Evolutionary conservation across 2,113 vertebrate species (phyloP).

Genomic region (Glaucomys volans): DNA sequence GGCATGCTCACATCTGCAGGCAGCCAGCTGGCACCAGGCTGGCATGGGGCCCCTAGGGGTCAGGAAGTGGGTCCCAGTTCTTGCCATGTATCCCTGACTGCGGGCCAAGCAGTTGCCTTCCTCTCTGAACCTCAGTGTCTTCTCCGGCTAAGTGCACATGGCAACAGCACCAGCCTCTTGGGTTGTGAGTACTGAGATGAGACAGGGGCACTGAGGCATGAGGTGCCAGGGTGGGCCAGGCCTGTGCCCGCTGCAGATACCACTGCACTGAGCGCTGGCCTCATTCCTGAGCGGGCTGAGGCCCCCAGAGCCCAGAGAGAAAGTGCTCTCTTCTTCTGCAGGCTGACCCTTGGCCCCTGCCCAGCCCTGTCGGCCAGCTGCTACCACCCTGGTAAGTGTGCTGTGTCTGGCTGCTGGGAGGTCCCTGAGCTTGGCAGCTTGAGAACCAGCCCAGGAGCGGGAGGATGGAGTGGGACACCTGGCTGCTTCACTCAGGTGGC

Average conservation of each 20-base stretch:
- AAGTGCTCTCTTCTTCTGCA: not conserved
- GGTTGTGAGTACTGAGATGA: not conserved
- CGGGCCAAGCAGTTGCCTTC: not conserved
- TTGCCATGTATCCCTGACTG: not conserved
- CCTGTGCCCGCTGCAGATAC: rapidly evolving
- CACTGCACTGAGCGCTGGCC: rapidly evolving
- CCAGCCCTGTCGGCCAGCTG: not conserved
- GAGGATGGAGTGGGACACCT: not conserved
- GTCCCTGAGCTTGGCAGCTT: not conserved
- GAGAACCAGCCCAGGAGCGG: not conserved
- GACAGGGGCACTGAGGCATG: not conserved
- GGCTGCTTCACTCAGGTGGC: rapidly evolving
- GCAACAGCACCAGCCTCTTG: not conserved
- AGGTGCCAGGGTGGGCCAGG: not conserved
- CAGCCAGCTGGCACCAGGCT: not conserved
- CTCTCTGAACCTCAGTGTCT: not conserved
- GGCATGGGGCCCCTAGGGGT: no score
- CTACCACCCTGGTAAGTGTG: not conserved
- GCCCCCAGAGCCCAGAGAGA: not conserved
- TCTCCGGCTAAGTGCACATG: rapidly evolving
- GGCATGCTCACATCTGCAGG: not conserved
- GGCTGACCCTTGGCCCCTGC: not conserved
- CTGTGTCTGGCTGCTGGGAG: not conserved
- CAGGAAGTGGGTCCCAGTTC: not conserved
- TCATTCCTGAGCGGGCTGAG: not conserved